Evolutionary conservation across 2,888 invertebrate genomes (phyloP).

Genomic region (Drosophila paramelanica): DNA sequence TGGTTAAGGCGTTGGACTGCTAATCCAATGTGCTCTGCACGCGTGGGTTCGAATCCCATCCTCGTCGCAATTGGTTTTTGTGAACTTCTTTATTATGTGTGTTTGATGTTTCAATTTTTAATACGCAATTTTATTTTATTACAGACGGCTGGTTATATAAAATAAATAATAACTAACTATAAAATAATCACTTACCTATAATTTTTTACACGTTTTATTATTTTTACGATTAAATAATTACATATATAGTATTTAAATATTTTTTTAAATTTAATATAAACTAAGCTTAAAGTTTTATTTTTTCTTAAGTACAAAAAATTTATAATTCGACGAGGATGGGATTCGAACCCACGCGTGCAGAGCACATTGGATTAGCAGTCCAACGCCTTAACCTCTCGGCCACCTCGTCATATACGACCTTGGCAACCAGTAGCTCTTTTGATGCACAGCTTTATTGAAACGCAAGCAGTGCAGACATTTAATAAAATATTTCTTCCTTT

Average conservation of each 20-base stretch:
- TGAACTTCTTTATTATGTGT: neutral
- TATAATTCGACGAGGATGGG: conserved; percentile 89
- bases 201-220: too few species aligned
- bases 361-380: conserved; percentile 94
- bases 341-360: conserved; percentile 94
- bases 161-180: too few species aligned
- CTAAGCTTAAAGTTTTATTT: neutral
- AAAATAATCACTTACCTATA: too few species aligned
- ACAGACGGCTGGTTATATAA: too few species aligned
- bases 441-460: conserved; percentile 1
- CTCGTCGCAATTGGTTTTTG: conserved; percentile 86
- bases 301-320: neutral
- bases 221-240: too few species aligned
- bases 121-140: too few species aligned
- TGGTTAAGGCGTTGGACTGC: conserved; percentile 95
- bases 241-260: too few species aligned
- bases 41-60: conserved; percentile 95
- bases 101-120: neutral
- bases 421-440: conserved; percentile 24
- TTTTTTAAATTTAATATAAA: neutral
- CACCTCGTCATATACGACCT: conserved; percentile 88
- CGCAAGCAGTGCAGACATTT: conserved; percentile 13
- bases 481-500: neutral
- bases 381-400: conserved; percentile 94
- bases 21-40: conserved; percentile 95